Evolutionary conservation across 2,888 invertebrate species (phyloP).

Genomic region (Heliconius ismenius): DNA sequence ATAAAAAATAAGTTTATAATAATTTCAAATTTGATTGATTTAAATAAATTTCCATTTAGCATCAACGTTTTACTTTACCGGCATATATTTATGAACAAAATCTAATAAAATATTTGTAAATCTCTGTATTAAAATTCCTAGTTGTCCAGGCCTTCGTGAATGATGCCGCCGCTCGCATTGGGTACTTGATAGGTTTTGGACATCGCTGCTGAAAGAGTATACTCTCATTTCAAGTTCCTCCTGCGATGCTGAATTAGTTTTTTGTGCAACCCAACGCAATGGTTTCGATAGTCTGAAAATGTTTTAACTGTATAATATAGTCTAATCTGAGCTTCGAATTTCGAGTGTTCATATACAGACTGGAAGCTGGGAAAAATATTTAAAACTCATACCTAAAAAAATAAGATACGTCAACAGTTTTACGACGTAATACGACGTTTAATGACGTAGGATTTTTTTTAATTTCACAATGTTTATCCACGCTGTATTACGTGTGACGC

Average conservation of each 20-base stretch:
- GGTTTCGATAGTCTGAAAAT: conserved; percentile 69
- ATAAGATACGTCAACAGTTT: no score
- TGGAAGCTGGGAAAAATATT: no score
- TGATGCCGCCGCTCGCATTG: conserved; percentile 51
- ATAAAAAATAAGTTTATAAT: neutral
- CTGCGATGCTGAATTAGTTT: conserved; percentile 64
- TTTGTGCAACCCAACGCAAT: conserved; percentile 73
- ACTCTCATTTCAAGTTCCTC: conserved; percentile 71
- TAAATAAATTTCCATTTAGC: neutral
- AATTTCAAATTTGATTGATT: neutral
- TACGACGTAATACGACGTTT: no score
- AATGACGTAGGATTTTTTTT: no score
- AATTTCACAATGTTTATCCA: no score
- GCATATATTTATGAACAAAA: conserved; percentile 12
- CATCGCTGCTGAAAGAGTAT: conserved; percentile 65
- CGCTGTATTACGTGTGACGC: no score
- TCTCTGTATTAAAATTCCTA: conserved; percentile 44
- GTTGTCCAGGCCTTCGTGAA: conserved; percentile 53
- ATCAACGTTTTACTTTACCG: neutral
- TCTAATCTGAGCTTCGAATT: no score
- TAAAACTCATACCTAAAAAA: no score
- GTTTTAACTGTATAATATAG: neutral
- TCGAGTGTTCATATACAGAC: no score
- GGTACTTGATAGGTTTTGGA: conserved; percentile 46
- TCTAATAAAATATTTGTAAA: conserved; percentile 27